These are phyloP conservation scores for Microplitis manilae DNA, from an alignment of 2,888 invertebrate species.

Conservation along the genomic window DNA sequence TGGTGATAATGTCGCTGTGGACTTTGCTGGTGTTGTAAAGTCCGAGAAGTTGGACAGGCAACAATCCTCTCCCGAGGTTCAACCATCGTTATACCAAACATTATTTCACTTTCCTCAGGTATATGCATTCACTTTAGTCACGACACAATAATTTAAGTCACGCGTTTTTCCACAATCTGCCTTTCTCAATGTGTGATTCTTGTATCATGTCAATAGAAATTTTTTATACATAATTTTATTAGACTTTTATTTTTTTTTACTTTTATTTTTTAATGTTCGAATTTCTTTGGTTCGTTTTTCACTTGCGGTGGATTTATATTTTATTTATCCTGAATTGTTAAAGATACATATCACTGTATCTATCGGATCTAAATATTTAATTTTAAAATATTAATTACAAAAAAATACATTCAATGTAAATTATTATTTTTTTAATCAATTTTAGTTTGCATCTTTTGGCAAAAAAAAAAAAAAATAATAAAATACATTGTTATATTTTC, in stretches of 20 bases:
- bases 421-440: conserved; percentile 1
- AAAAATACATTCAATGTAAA: conserved; percentile 3
- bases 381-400: conserved; percentile 15
- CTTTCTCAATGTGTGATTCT: conserved; percentile 5
- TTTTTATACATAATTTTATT: conserved; percentile 21
- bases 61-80: conserved; percentile 64
- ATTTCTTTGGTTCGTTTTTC: conserved; percentile 49
- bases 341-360: conserved; percentile 58
- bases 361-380: conserved; percentile 55
- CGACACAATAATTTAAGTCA: conserved; percentile 23
- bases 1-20: conserved; percentile 63
- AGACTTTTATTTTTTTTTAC: neutral
- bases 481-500: too few relatives aligned
- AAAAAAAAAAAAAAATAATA: too few relatives aligned
- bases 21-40: conserved; percentile 39
- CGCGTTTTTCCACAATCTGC: conserved; percentile 9
- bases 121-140: conserved; percentile 41
- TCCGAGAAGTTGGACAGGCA: conserved; percentile 48
- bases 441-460: neutral
- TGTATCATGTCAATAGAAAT: conserved; percentile 17
- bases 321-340: conserved; percentile 43
- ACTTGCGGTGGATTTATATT: conserved; percentile 26
- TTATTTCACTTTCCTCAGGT: conserved; percentile 46
- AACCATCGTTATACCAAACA: conserved; percentile 65
- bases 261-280: neutral